Evolutionary conservation across 2,888 invertebrate species (phyloP), one percentile per base, ranked within the genome.

Genomic region (Keiferia lycopersicella): DNA sequence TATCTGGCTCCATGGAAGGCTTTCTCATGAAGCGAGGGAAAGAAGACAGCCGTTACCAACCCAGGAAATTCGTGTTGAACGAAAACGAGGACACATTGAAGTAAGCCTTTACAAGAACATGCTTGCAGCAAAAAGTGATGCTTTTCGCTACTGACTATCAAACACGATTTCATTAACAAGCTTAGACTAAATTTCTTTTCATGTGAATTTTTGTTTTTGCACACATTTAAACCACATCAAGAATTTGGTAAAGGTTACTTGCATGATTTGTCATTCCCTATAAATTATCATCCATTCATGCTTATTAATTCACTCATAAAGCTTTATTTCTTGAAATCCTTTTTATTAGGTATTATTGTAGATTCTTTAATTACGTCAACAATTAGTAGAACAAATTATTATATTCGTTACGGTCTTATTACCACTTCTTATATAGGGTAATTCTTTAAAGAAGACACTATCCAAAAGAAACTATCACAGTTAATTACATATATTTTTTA

Each of bases 1-100:
- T 95, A 60, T 95, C 94, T 18, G 96, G 96, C 7, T 93, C 93
- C 60, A 96, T 96, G 95, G 96, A 96, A 84, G 97, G 97, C 0
- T 96, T 95, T 82, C 91, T 98, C 68, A 96, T 96, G 96, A 98
- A 98, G 87, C 93, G 96, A 65, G 97, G 97, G 2, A 96, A 97
- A 84, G 97, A 97, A 81, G 97, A 97, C 83, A 95, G 95, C 71
- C 94, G 95, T 65, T 98, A 96, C 86, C 95, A 96, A 75, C 94
- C 95, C 34, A 92, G 98, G 72, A 96, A 96, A 83, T 98, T 98
- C 86, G 94, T 97, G 45, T 90, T 98, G 45, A 95, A 93, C 61
- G 96, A 96, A 86, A 92, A 94, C 53, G 96, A 97, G 69, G 96
- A 96, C 80, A 95, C 95, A 0, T 89, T 98, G 63, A 95, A 95